Evolutionary conservation across 2,113 vertebrate species (phyloP).

Genomic region (Himantopus leucocephalus): DNA sequence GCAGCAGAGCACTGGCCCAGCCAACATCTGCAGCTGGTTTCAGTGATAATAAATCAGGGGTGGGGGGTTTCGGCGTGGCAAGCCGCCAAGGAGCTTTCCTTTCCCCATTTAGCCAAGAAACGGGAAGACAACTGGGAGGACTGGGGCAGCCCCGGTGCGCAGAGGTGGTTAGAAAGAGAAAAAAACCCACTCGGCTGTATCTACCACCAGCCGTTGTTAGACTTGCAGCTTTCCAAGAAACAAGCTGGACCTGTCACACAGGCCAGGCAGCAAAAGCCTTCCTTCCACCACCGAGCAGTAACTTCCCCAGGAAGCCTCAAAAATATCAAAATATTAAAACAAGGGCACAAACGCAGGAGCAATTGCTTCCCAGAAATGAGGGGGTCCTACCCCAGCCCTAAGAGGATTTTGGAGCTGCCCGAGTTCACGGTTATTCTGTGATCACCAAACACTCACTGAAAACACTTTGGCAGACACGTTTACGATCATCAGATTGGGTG

Average conservation of each 20-base stretch:
- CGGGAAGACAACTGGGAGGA: background rate
- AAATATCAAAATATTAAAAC: background rate
- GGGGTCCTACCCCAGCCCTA: background rate
- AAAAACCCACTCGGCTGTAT: fast-evolving
- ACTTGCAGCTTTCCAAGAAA: background rate
- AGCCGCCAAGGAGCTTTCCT: conserved; percentile 51
- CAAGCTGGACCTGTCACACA: background rate
- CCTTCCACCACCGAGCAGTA: background rate
- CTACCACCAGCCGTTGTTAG: background rate
- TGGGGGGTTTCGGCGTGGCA: background rate
- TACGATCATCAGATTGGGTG: background rate
- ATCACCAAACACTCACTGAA: background rate
- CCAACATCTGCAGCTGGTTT: conserved; percentile 89
- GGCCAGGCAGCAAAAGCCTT: fast-evolving
- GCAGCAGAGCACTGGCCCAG: conserved; percentile 79
- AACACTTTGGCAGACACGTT: background rate
- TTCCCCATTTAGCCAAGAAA: conserved; percentile 29
- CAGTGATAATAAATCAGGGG: conserved; percentile 87
- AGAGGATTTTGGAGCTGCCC: background rate
- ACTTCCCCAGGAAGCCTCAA: background rate
- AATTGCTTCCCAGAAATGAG: background rate
- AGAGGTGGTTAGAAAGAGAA: background rate
- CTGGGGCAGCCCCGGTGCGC: background rate
- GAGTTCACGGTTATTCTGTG: background rate
- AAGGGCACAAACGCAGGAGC: background rate